phyloP scores from a whole-genome alignment of 2,797 vertebrate genomes.

The Distichodus sexfasciatus region DNA sequence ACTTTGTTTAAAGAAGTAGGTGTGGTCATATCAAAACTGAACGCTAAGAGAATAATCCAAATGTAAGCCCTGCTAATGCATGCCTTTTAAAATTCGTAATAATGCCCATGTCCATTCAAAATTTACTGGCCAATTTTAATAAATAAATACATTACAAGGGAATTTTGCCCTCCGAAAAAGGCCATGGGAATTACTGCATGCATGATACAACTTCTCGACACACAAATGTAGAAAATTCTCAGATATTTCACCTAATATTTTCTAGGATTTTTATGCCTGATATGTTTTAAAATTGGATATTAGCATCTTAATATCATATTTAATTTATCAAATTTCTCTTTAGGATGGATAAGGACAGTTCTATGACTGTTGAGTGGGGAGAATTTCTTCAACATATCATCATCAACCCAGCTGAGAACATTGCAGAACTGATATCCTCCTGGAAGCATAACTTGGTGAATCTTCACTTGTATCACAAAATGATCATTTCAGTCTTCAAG shows the following conservation, averaged over 20 bases:
- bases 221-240: too few relatives aligned
- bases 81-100: too few relatives aligned
- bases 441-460: conserved; percentile 75
- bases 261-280: too few relatives aligned
- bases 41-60: conserved; percentile 77
- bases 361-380: conserved; percentile 75
- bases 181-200: conserved; percentile 4
- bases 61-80: conserved; percentile 70
- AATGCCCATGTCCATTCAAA: too few relatives aligned
- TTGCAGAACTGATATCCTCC: conserved; percentile 72
- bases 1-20: conserved; percentile 78
- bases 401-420: conserved; percentile 72
- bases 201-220: neutral
- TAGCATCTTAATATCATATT: too few relatives aligned
- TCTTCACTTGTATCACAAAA: too few relatives aligned
- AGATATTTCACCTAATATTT: too few relatives aligned
- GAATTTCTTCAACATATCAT: conserved; percentile 74
- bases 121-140: too few relatives aligned
- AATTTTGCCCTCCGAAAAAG: neutral
- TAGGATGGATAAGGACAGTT: conserved; percentile 75
- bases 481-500: too few relatives aligned
- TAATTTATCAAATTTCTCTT: too few relatives aligned
- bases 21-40: conserved; percentile 71
- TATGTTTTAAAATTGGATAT: too few relatives aligned
- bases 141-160: conserved; percentile 11